Base-by-base conservation (phyloP, 2,113 vertebrate species). In the Xiphophorus couchianus region DNA sequence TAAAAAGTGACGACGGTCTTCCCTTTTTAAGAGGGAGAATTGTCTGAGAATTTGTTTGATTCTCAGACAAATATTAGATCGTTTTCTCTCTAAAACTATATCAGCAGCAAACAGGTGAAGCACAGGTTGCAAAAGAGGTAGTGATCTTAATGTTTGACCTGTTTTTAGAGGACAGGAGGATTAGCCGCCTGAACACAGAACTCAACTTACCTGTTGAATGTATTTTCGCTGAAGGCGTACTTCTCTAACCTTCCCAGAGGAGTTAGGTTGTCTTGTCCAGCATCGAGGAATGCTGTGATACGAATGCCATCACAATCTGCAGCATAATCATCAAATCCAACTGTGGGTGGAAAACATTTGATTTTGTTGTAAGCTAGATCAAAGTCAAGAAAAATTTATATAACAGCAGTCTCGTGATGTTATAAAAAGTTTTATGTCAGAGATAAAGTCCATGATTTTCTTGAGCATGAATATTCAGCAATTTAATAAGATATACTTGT, bases 321-420 rank as follows among this genome's bases (percentile, higher is more conserved):
- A 66, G 95, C 94, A 82, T 94, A 97, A 89, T 97, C 97, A 92
- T 97, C 97, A 87, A 97, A 97, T 62, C 96, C 97, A 95, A 95
- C 94, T 95, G 90, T 12, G 66, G 73, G 35, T 70, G 10, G 5
- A 15, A 69, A 10, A 60, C 4, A 71, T 25, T 28, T 5, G 0
- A 29, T 61, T 82, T 83, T 28, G 71, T 31, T 30, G 9, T 10
- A 68, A 48, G 54, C 9, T 29, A 33, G 58, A 33, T 74, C 27
- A 74, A 35, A 65, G 12, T 28, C 27, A 28, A 3, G 31, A 54
- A 51, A 37, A 58, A 62, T 61, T 14, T 8, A 25, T 30, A 25
- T 7, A 3, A 37, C 25, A 31, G 19, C 17, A 14, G 29, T 71
- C 6, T 71, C 61, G 27, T 30, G 70, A 1, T 5, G 25, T 4